phyloP scores from a whole-genome alignment of 2,797 vertebrate species.

The Trachops cirrhosus region DNA sequence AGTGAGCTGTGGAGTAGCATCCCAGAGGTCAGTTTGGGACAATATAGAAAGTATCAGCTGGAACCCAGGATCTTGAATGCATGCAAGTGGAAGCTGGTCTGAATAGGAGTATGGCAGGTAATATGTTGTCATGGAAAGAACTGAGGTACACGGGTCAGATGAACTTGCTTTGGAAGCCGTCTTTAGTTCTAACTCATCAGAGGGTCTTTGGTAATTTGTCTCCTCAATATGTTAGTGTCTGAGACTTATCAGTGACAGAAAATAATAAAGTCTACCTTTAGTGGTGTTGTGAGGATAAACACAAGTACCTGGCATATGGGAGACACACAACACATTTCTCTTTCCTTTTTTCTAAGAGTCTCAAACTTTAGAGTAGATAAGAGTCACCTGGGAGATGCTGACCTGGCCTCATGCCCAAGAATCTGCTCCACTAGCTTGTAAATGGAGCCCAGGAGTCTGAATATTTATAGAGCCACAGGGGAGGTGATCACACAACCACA shows the following conservation, averaged over 20 bases:
- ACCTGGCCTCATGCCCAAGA: neutral
- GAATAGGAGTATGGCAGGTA: neutral
- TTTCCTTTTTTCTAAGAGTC: neutral
- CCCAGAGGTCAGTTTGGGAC: neutral
- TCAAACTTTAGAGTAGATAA: neutral
- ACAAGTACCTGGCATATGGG: neutral
- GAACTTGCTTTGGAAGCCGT: neutral
- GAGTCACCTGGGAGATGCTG: neutral
- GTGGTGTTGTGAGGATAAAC: neutral
- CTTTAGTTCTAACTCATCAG: neutral
- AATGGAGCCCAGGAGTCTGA: neutral
- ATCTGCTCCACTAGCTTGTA: neutral
- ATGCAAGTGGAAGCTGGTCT: neutral
- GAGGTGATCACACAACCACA: neutral
- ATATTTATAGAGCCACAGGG: neutral
- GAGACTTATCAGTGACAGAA: neutral
- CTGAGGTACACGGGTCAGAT: neutral
- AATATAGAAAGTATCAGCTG: neutral
- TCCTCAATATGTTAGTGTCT: neutral
- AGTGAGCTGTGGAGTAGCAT: neutral
- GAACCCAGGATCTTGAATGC: neutral
- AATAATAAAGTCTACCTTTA: neutral
- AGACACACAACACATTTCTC: neutral
- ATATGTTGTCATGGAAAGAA: neutral
- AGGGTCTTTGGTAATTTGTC: neutral